A percentile compares a stretch with the other conserved stretches of the same genome.
These are phyloP conservation scores for Neofelis nebulosa DNA, from an alignment of 2,113 vertebrate species.

Conservation along the genomic window DNA sequence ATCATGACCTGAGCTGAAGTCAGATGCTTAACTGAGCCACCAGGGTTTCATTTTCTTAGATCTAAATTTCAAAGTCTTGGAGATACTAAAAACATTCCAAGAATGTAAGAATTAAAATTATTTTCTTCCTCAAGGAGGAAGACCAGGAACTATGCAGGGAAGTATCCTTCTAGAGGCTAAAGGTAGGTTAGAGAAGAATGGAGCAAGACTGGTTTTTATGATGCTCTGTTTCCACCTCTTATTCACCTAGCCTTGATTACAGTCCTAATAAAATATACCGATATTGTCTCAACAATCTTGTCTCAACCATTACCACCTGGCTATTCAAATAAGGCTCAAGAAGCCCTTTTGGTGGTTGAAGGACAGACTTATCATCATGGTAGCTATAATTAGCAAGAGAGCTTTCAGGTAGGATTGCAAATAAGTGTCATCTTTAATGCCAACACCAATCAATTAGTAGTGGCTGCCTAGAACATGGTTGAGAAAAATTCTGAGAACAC, in stretches of 20 bases:
- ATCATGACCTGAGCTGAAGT: too few relatives aligned
- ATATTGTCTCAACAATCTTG: background rate
- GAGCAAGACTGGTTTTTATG: background rate
- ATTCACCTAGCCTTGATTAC: background rate
- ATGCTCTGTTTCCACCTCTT: background rate
- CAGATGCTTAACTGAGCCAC: too few relatives aligned
- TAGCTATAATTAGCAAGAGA: background rate
- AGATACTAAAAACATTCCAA: background rate
- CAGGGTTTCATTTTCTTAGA: background rate
- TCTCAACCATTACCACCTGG: background rate
- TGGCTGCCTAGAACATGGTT: constrained; percentile 12
- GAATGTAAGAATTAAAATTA: background rate
- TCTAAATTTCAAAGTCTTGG: constrained; percentile 10
- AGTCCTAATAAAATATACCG: background rate
- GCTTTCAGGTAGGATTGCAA: background rate
- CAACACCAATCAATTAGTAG: constrained; percentile 1
- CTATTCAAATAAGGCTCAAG: background rate
- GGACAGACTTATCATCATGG: background rate
- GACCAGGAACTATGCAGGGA: background rate
- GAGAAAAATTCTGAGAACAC: background rate
- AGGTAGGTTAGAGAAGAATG: background rate
- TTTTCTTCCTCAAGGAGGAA: background rate
- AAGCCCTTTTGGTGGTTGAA: background rate
- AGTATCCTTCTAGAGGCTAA: background rate
- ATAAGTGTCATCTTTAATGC: background rate